phyloP scores from a whole-genome alignment of 2,888 invertebrate genomes.

The Nephrotoma flavescens region DNA sequence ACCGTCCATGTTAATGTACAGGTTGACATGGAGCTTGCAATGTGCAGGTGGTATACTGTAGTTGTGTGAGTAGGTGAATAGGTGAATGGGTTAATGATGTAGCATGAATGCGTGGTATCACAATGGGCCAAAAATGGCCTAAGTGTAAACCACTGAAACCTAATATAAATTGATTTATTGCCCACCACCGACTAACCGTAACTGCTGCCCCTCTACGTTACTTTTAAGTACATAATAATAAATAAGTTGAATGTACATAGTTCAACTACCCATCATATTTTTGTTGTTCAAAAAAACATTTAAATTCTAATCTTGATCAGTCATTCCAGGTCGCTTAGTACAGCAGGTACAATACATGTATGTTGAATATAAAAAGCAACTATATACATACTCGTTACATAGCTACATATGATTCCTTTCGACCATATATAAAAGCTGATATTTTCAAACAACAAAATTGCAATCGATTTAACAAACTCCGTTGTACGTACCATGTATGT shows the following conservation, averaged over 20 bases:
- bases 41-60: too few relatives aligned
- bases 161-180: too few relatives aligned
- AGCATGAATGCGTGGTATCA: too few relatives aligned
- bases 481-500: background rate
- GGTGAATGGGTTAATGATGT: too few relatives aligned
- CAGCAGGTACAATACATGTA: background rate
- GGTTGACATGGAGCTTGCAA: too few relatives aligned
- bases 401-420: background rate
- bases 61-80: too few relatives aligned
- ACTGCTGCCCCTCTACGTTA: too few relatives aligned
- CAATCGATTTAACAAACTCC: background rate
- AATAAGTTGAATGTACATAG: background rate
- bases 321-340: background rate
- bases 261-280: background rate
- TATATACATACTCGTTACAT: background rate
- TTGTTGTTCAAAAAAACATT: background rate
- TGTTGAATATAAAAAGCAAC: background rate
- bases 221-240: too few relatives aligned
- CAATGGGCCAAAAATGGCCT: too few relatives aligned
- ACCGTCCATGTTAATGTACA: too few relatives aligned
- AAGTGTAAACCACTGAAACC: too few relatives aligned
- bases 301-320: background rate
- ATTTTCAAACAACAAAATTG: background rate
- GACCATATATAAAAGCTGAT: background rate
- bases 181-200: too few relatives aligned